phyloP scores from a whole-genome alignment of 2,888 invertebrate species.

The Pherbina coryleti region DNA sequence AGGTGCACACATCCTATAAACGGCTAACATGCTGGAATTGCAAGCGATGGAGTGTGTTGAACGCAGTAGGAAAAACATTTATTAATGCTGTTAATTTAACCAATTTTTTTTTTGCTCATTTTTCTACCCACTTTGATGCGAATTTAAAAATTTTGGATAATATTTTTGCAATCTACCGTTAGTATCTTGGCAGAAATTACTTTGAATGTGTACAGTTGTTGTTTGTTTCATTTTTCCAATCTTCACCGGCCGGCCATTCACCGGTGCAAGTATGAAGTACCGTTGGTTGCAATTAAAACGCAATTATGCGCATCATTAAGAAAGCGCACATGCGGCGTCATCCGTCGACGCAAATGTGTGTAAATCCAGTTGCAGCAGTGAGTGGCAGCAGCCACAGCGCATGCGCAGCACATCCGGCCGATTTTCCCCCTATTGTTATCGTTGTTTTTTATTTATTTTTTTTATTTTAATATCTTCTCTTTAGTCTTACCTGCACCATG shows the following conservation, averaged over 20 bases:
- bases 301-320: constrained; percentile 33
- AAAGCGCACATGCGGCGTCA: background rate
- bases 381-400: background rate
- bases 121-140: background rate
- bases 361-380: background rate
- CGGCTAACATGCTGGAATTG: background rate
- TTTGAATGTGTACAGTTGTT: background rate
- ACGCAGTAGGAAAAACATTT: background rate
- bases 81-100: too few species aligned
- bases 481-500: background rate
- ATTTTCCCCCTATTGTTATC: background rate
- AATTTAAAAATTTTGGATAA: constrained; percentile 13
- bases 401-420: constrained; percentile 17
- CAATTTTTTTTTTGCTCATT: background rate
- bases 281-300: constrained; percentile 35
- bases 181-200: constrained; percentile 17
- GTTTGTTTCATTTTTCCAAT: background rate
- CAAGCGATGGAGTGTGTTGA: background rate
- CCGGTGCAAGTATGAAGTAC: background rate
- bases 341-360: background rate
- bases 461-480: background rate
- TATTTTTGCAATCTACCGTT: constrained; percentile 26
- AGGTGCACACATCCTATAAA: constrained; percentile 15
- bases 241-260: background rate
- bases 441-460: background rate